Evolutionary conservation across 2,888 invertebrate species (phyloP), one percentile per base, ranked within the genome.

Genomic region (Drosophila subsilvestris): DNA sequence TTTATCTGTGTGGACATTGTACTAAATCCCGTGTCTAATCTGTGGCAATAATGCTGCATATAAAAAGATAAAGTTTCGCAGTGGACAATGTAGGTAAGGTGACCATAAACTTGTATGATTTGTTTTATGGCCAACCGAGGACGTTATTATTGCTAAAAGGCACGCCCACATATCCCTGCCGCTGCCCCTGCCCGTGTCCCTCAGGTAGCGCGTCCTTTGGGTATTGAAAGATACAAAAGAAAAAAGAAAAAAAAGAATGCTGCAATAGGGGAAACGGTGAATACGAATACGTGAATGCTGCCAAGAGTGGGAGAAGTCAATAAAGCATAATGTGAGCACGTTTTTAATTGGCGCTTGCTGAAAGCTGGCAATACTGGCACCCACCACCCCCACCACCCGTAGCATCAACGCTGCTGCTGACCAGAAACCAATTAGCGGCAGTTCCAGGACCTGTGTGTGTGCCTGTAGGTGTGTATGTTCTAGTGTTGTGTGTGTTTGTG

Each of bases 51-150:
- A 88, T 88, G 86, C 79, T 79, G 82, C 88, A 86, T 80, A 88
- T 88, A 88, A 89, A 87, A 81, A 87, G 88, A 89, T 89, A 89
- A 87, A 89, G 83, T 82, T 85, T 58, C 78, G 69, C 75, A 74
- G 78, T 79, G 78, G 84, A 84, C 88, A 88, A 63, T 69, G 70
- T 71, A 63, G 75, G 69, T 70, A 75, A 81, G 85, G 74, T 80
- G 83, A 83, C 86, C 84, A 86, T 89, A 88, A 86, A 86, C 88
- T 86, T 83, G 81, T 88, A 88, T 89, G 90, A 88, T 89, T 88
- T 89, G 90, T 89, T 88, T 88, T 88, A 88, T 89, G 83, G 83
- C 76, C 88, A 76, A 78, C 89, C 73, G 77, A 80, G 88, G 89
- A 88, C 86, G 83, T 81, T 89, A 89, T 89, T 88, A 88, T 86